These are phyloP conservation scores for Psittacus erithacus DNA, from an alignment of 2,113 vertebrate species.

Conservation along the genomic window DNA sequence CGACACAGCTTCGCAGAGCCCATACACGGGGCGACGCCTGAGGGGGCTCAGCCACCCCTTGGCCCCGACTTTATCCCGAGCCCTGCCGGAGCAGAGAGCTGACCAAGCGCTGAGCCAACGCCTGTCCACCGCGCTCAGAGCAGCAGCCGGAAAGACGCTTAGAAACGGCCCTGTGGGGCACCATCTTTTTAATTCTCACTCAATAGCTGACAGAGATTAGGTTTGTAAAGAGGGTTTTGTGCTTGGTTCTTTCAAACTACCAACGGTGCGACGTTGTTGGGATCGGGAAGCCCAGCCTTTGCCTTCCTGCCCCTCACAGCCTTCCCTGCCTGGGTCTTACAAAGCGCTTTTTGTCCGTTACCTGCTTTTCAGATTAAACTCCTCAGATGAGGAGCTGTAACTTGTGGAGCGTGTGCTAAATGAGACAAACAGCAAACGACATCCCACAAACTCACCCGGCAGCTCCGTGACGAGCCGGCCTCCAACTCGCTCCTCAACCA, in stretches of 20 bases:
- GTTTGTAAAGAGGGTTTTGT: not conserved
- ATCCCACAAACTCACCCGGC: not conserved
- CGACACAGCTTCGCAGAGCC: not conserved
- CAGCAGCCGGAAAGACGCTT: not conserved
- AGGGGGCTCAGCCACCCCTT: not conserved
- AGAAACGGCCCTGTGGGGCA: conserved; percentile 34
- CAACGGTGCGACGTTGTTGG: not conserved
- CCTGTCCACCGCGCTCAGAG: not conserved
- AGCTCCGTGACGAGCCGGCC: not conserved
- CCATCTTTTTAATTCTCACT: not conserved
- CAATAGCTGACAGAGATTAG: not conserved
- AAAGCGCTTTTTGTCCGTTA: not conserved
- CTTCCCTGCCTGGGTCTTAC: not conserved
- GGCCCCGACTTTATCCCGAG: accelerated
- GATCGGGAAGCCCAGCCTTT: not conserved
- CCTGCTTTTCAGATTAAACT: not conserved
- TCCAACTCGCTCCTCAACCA: not conserved
- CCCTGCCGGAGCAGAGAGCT: accelerated
- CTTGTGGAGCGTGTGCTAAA: accelerated
- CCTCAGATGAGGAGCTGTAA: not conserved
- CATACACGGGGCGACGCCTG: accelerated
- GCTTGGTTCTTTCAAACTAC: not conserved
- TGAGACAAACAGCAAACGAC: not conserved
- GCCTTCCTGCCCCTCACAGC: not conserved
- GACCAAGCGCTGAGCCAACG: not conserved